Conservation (phyloP, 1,140 invertebrate species). For the Microplitis mediator region DNA sequence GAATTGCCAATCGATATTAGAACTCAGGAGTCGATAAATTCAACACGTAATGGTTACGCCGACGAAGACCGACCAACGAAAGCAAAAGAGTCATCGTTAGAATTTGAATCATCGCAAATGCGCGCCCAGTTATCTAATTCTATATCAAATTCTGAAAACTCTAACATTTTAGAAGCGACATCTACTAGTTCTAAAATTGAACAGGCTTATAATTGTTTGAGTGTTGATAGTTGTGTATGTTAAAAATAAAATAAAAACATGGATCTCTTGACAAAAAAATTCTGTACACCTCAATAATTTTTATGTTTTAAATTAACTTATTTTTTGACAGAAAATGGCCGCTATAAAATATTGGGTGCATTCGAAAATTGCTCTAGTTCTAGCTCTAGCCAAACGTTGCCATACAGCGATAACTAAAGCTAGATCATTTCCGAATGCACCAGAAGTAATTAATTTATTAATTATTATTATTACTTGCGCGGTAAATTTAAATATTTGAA, state of each 20-base stretch:
- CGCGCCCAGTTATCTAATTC: constrained; percentile 39
- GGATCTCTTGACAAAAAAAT: no score
- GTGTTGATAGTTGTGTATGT: constrained; percentile 55
- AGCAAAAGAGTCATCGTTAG: constrained; percentile 32
- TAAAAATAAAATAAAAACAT: constrained; percentile 30
- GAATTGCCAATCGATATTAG: constrained; percentile 46
- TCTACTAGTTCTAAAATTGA: constrained; percentile 51
- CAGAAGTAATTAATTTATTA: no score
- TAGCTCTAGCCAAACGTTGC: no score
- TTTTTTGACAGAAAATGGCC: no score
- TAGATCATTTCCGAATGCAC: no score
- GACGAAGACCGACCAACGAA: constrained; percentile 40
- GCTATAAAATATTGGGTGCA: no score
- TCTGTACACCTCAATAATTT: no score
- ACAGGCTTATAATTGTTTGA: constrained; percentile 52
- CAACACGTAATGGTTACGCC: constrained; percentile 29
- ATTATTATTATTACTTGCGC: no score
- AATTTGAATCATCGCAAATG: constrained; percentile 42
- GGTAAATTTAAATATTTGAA: no score
- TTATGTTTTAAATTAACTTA: no score
- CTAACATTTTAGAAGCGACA: constrained; percentile 42
- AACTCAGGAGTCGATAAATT: constrained; percentile 38
- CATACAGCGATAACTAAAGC: no score
- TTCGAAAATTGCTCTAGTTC: no score
- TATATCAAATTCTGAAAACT: constrained; percentile 34